Evolutionary conservation across 2,888 invertebrate genomes (phyloP), one percentile per base, ranked within the genome.

Genomic region (Pegoplata infirma): DNA sequence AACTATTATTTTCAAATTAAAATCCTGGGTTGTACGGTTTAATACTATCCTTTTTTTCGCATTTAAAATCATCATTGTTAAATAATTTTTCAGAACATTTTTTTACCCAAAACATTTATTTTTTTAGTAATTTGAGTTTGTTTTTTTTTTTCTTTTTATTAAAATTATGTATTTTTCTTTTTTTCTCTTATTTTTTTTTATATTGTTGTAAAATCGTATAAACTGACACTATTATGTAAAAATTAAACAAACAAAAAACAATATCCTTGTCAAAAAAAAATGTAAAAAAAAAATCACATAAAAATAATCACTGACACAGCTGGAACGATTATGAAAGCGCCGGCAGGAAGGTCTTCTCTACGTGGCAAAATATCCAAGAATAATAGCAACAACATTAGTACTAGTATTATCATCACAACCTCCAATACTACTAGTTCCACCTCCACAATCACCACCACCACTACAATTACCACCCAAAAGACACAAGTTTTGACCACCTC

Each of bases 341-440:
- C 92, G 92, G 92, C 93, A 93, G 93, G 92, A 93, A 93, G 93
- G 92, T 92, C 92, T 84, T 75, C 75, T 75, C 67, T 75, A 72
- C 71, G 79, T 58, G 71, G 55, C 58, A 68, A 44, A 46, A 69
- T 17, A 14, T 51, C 56, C 51, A 56, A 67, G 63, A 58, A 82
- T 85, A 83, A 81, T 84, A 83, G 83, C 81, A 82, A 82, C 81
- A 90, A 89, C 90, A 89, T 90, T 88, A 90, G 90, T 87, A 84
- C 47, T 63, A 79, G 28, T 21, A 69, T 77, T 80, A 76, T 71
- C 63, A 81, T 75, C 71, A 81, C 69, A 63, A 68, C 49, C 40
- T 64, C 74, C 59, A 74, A 71, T 59, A 72, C 64, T 46, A 59
- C 23, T 59, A 72, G 64, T 36, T 59, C 25, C 25, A 59, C 61